These are phyloP conservation scores for Mesochorus sp. DNA, from an alignment of 2,888 invertebrate genomes.

Conservation along the genomic window DNA sequence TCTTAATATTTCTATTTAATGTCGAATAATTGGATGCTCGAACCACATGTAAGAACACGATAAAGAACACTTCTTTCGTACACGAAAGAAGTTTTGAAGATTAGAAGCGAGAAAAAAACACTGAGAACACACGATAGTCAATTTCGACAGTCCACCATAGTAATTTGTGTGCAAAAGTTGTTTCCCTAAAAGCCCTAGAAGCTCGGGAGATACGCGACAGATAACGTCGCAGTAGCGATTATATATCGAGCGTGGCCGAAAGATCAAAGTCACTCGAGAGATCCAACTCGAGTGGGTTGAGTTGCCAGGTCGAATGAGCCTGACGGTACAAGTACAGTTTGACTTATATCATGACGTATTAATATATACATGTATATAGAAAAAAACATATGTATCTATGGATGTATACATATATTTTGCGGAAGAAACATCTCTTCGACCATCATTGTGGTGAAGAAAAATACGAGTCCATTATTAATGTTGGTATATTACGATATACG, in stretches of 20 bases:
- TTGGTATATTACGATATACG: too few species aligned
- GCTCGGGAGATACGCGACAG: not conserved
- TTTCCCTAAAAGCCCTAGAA: not conserved
- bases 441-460: constrained; percentile 23
- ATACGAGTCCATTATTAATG: constrained; percentile 41
- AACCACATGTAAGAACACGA: constrained; percentile 13
- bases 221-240: not conserved
- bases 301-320: not conserved
- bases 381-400: not conserved
- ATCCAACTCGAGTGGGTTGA: not conserved
- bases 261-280: constrained; percentile 6
- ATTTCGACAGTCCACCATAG: not conserved
- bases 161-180: not conserved
- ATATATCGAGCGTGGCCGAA: not conserved
- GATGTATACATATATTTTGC: not conserved
- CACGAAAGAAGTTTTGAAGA: constrained; percentile 8
- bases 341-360: too few species aligned
- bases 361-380: constrained; percentile 2
- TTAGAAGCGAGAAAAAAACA: not conserved
- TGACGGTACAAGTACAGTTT: not conserved
- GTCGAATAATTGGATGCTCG: not conserved
- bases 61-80: too few species aligned
- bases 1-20: not conserved
- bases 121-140: not conserved
- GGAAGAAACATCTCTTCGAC: too few species aligned